Evolutionary conservation across 2,888 invertebrate species (phyloP).

Genomic region (Drosophila antonietae): DNA sequence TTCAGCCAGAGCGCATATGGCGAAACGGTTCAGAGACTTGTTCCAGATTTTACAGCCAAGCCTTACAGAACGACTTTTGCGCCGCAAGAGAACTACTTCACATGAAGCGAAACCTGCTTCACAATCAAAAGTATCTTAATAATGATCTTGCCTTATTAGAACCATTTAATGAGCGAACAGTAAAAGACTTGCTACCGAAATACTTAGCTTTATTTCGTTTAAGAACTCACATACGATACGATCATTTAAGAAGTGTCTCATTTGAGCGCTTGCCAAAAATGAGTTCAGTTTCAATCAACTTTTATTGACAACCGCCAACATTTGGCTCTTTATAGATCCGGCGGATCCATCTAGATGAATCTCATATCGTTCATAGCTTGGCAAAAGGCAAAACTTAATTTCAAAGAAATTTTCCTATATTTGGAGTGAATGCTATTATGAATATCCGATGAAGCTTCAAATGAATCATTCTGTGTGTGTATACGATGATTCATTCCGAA

Average conservation of each 20-base stretch:
- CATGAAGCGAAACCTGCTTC: constrained; percentile 1
- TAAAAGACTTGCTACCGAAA: constrained; percentile 5
- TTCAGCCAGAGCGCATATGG: neutral
- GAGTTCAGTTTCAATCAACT: constrained; percentile 1
- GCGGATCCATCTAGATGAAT: constrained; percentile 1
- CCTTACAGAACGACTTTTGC: constrained; percentile 4
- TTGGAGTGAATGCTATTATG: constrained; percentile 9
- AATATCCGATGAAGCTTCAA: neutral
- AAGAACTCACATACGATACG: constrained; percentile 4
- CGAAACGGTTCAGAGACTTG: neutral
- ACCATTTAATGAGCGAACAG: constrained; percentile 1
- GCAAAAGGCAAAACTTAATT: constrained; percentile 21
- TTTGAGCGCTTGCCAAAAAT: constrained; percentile 3
- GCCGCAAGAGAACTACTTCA: neutral
- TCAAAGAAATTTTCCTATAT: constrained; percentile 6
- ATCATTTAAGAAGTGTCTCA: neutral
- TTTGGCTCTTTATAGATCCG: constrained; percentile 3
- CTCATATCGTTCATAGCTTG: neutral
- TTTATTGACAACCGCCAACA: constrained; percentile 4
- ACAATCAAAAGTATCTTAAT: neutral
- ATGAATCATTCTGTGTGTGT: neutral
- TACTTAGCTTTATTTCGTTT: neutral
- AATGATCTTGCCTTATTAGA: constrained; percentile 8
- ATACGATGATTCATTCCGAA: neutral
- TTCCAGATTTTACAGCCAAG: neutral